Evolutionary conservation across 2,113 vertebrate genomes (phyloP).

Genomic region (Peromyscus maniculatus): DNA sequence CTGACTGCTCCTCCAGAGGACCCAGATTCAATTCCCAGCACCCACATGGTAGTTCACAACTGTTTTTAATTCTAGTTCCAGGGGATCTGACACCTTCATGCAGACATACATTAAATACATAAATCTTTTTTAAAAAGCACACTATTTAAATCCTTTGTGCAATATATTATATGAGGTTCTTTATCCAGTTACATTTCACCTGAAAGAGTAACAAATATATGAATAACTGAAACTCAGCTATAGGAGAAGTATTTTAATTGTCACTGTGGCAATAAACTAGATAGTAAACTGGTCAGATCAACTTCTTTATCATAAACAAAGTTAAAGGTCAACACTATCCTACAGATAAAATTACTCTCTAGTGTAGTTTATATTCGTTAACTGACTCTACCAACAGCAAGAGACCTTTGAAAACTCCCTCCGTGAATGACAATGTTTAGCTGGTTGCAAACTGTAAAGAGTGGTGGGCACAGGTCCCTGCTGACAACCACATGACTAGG

Average conservation of each 20-base stretch:
- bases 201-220: not conserved
- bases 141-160: not conserved
- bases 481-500: not conserved
- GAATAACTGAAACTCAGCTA: constrained; percentile 23
- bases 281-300: not conserved
- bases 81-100: too few relatives aligned
- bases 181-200: not conserved
- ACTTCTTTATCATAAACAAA: not conserved
- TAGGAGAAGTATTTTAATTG: not conserved
- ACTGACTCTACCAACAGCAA: constrained; percentile 13
- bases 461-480: not conserved
- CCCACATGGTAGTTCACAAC: too few relatives aligned
- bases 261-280: not conserved
- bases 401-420: not conserved
- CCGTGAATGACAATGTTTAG: not conserved
- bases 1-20: too few relatives aligned
- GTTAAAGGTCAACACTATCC: not conserved
- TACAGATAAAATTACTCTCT: not conserved
- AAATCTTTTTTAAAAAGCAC: too few relatives aligned
- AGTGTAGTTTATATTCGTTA: not conserved
- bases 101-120: too few relatives aligned
- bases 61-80: too few relatives aligned
- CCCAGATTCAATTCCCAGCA: too few relatives aligned
- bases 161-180: not conserved
- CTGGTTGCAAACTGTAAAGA: not conserved